Conservation (phyloP, 2,888 invertebrate species). For the Synergus gifuensis region DNA sequence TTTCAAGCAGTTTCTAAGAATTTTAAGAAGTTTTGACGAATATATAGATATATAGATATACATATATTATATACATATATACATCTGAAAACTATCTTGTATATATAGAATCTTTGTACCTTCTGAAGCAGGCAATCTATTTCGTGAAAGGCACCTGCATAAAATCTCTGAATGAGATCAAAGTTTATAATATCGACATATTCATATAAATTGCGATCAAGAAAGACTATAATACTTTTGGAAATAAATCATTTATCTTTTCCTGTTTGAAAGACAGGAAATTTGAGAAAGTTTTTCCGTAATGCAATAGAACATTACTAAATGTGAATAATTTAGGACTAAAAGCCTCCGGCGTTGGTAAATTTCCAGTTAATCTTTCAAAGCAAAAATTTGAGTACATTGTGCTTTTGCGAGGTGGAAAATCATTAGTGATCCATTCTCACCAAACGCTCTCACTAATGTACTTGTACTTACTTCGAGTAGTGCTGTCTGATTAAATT, state of each 20-base stretch:
- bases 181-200: not conserved
- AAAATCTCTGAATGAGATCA: slow-evolving; percentile 15
- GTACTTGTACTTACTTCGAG: slow-evolving; percentile 20
- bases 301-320: slow-evolving; percentile 4
- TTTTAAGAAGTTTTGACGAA: too few relatives aligned
- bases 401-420: slow-evolving; percentile 20
- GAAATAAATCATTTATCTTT: not conserved
- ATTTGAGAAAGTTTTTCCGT: not conserved
- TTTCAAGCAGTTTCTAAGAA: too few relatives aligned
- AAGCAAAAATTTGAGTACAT: slow-evolving; percentile 17
- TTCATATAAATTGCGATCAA: too few relatives aligned
- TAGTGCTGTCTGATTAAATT: slow-evolving; percentile 28
- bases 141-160: not conserved
- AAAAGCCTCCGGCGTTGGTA: not conserved
- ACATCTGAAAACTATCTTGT: not conserved
- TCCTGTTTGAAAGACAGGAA: not conserved
- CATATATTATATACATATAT: not conserved
- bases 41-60: not conserved
- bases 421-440: slow-evolving; percentile 33
- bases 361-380: slow-evolving; percentile 17
- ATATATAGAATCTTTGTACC: not conserved
- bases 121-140: slow-evolving; percentile 24
- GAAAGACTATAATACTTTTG: not conserved
- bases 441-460: slow-evolving; percentile 25
- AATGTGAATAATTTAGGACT: not conserved